Conservation (phyloP, 2,113 vertebrate genomes). For the Phalacrocorax aristotelis region DNA sequence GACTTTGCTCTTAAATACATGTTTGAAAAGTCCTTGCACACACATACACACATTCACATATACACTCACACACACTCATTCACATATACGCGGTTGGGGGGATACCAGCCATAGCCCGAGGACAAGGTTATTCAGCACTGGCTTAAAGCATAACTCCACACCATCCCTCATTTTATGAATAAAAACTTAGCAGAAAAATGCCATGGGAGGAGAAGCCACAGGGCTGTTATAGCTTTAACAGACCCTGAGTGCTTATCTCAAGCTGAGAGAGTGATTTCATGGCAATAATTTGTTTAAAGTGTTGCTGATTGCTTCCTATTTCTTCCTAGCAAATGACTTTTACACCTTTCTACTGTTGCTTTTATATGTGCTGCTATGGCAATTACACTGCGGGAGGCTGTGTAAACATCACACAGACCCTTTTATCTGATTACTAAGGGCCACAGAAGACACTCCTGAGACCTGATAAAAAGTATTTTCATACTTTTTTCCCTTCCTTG, state of each 20-base stretch:
- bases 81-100: fast-evolving
- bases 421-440: conserved; percentile 48
- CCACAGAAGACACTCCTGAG: conserved; percentile 3
- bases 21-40: not conserved
- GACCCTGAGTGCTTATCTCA: conserved; percentile 68
- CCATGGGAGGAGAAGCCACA: not conserved
- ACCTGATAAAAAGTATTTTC: conserved; percentile 50
- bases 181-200: not conserved
- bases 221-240: conserved; percentile 70
- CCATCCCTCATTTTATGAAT: conserved; percentile 41
- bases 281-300: conserved; percentile 78
- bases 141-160: not conserved
- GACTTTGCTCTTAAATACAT: fast-evolving
- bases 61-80: not conserved
- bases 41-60: not conserved
- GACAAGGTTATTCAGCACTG: not conserved
- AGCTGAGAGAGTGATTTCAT: conserved; percentile 76
- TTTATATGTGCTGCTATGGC: conserved; percentile 56
- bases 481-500: not conserved
- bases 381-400: conserved; percentile 56
- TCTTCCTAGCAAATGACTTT: conserved; percentile 78
- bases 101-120: not conserved
- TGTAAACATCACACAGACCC: conserved; percentile 32
- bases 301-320: conserved; percentile 81
- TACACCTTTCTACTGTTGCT: conserved; percentile 73